Evolutionary conservation across 2,888 invertebrate genomes (phyloP), one percentile per base, ranked within the genome.

Genomic region (Pollenia amentaria): DNA sequence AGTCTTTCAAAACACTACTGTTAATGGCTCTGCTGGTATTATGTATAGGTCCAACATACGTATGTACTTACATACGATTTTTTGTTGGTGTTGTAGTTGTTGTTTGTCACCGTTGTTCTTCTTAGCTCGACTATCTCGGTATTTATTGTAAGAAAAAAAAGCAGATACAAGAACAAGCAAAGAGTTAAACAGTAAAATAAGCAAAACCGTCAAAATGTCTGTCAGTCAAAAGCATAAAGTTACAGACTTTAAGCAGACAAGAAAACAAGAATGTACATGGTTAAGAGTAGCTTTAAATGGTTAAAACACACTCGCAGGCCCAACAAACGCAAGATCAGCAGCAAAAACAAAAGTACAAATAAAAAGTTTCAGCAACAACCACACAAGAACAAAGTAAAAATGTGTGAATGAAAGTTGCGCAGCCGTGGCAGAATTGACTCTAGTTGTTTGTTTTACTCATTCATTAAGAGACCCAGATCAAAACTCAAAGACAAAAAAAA

Each of bases 221-320:
- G 60, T 46, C 69, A 84, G 51, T 65, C 29, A 76, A 51, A 57
- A 51, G 40, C 48, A 60, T 51, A 70, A 62, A 60, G 18, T 42
- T 38, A 60, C 53, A 82, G 75, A 82, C 82, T 75, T 82, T 42
- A 53, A 76, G 80, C 69, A 65, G 72, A 70, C 80, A 69, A 29
- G 12, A 70, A 90, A 89, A 88, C 89, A 90, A 91, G 90, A 91
- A 91, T 90, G 89, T 90, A 89, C 89, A 89, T 48, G 64, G 67
- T 55, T 60, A 70, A 87, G 78, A 87, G 78, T 75, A 81, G 69
- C 78, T 84, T 78, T 44, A 65, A 84, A 84, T 77, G 80, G 78
- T 78, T 62, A 81, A 81, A 64, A 81, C 77, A 84, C 14, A 78
- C 53, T 38, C 16, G 44, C 21, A 42, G 16, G 75, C 83, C 14